Evolutionary conservation across 2,797 vertebrate species (phyloP).

Genomic region (Strix occidentalis): DNA sequence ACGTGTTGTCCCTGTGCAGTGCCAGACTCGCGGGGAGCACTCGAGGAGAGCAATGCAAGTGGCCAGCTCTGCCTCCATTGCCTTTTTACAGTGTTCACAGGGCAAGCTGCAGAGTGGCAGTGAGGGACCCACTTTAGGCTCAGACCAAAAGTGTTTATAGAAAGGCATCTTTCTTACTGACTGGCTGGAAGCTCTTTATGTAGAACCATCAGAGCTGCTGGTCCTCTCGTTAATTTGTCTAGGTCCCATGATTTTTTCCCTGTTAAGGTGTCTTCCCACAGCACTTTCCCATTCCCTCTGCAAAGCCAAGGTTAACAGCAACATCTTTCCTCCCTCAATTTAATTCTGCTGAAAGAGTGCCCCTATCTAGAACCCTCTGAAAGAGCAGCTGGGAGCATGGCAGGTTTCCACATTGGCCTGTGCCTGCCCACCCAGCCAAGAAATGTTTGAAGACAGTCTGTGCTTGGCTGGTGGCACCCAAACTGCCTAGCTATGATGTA

Average conservation of each 20-base stretch:
- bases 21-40: background rate
- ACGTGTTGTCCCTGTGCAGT: background rate
- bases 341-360: background rate
- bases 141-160: background rate
- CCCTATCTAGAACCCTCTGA: background rate
- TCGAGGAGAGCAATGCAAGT: background rate
- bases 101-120: background rate
- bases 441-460: background rate
- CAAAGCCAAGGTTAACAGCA: background rate
- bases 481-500: accelerated
- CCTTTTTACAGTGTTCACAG: too few relatives aligned
- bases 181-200: background rate
- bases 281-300: background rate
- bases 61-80: background rate
- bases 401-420: background rate
- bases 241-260: background rate
- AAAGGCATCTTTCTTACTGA: background rate
- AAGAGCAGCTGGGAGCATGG: background rate
- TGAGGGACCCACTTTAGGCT: background rate
- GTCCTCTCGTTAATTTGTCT: background rate
- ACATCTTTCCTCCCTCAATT: background rate
- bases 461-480: background rate
- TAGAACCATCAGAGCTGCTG: background rate
- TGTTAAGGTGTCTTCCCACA: background rate
- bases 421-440: background rate